Conservation (phyloP, 2,797 vertebrate species). For the Protosalanx chinensis region DNA sequence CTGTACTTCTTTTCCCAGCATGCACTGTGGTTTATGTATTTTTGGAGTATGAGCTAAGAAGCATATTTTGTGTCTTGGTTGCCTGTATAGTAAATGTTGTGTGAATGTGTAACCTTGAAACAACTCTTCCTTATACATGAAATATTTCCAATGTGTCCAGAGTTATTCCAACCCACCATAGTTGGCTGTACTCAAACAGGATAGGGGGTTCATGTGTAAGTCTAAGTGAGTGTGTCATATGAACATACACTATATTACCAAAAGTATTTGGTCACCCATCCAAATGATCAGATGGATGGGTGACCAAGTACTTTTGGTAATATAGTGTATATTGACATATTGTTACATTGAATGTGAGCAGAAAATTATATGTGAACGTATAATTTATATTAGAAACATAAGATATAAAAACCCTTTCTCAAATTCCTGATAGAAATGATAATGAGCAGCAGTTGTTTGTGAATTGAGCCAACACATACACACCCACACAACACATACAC, state of each 20-base stretch:
- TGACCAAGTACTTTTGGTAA: too few relatives aligned
- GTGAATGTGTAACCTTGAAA: not conserved
- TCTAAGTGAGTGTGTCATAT: too few relatives aligned
- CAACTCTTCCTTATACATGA: not conserved
- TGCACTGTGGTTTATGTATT: not conserved
- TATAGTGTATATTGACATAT: too few relatives aligned
- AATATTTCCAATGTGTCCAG: too few relatives aligned
- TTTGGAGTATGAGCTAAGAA: too few relatives aligned
- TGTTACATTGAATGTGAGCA: too few relatives aligned
- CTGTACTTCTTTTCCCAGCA: not conserved
- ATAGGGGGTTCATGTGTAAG: too few relatives aligned
- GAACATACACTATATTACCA: too few relatives aligned
- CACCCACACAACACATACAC: conserved; percentile 16
- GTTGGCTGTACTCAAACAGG: not conserved
- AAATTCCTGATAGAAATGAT: conserved; percentile 63
- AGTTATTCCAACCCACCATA: not conserved
- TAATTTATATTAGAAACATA: conserved; percentile 29
- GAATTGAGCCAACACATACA: conserved; percentile 3
- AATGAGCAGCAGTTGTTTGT: conserved; percentile 55
- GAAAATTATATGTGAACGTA: too few relatives aligned
- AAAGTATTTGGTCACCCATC: too few relatives aligned
- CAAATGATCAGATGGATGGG: too few relatives aligned
- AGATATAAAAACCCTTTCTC: conserved; percentile 52
- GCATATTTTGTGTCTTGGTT: not conserved
- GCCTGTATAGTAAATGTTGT: not conserved